Evolutionary conservation across 2,888 invertebrate species (phyloP), one percentile per base, ranked within the genome.

Genomic region (Sphinx pinastri): DNA sequence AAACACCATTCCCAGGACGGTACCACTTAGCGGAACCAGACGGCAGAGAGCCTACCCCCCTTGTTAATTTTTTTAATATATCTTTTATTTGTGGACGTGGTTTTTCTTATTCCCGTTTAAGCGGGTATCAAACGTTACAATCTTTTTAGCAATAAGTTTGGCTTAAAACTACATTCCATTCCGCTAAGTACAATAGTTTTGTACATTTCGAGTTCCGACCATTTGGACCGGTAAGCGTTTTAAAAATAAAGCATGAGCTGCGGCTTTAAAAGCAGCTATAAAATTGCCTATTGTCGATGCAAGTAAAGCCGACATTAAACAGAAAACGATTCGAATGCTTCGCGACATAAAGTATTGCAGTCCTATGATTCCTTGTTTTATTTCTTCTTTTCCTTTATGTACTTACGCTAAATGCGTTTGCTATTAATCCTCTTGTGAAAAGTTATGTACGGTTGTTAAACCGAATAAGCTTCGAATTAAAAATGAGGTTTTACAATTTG

Each of bases 211-310:
- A 63, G 4, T 60, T 63, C 60, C 19, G 38, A 54, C 10, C 52
- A 69, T 38, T 45, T 16, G 54, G 63, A 45, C 16, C 38, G 74
- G 72, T 70, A 72, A 72, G 73, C 69, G 52, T 76, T 73, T 70
- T 70, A 68, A 69, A 74, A 13, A 71, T 71, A 69, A 52, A 25
- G 38, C 25, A 52, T 45, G 52, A 25, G 19, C 77, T 78, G 77
- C 79, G 79, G 81, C 77, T 80, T 75, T 76, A 79, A 82, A 81
- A 82, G 81, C 79, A 81, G 82, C 81, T 76, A 84, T 87, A 84
- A 88, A 89, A 91, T 87, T 85, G 87, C 88, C 88, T 85, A 91
- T 91, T 91, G 91, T 90, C 85, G 87, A 86, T 87, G 86, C 88
- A 88, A 84, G 85, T 85, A 88, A 84, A 84, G 83, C 85, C 80